Conservation (phyloP, 2,113 vertebrate species). For the Trinectes maculatus region DNA sequence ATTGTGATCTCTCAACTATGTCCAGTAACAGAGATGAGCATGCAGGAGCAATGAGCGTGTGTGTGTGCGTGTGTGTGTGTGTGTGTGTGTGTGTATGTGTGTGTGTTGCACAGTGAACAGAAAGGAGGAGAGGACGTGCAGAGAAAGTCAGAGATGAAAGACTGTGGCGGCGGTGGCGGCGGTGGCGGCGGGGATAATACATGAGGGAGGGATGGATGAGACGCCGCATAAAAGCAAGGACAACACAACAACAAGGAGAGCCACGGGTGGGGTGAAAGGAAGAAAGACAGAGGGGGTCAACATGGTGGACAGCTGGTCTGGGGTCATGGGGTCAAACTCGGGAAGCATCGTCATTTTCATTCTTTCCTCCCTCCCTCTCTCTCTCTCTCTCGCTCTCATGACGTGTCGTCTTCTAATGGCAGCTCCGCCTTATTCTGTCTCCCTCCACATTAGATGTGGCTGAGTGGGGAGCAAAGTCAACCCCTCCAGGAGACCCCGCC, state of each 20-base stretch:
- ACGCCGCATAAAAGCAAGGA: constrained; percentile 56
- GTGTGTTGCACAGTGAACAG: constrained; percentile 5
- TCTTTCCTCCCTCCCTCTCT: constrained; percentile 69
- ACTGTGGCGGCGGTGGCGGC: not conserved
- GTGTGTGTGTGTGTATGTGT: constrained; percentile 27
- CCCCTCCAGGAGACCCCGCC: constrained; percentile 57
- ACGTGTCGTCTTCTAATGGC: too few relatives aligned
- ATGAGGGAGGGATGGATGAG: constrained; percentile 30
- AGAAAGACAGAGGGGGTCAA: constrained; percentile 45
- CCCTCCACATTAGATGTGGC: constrained; percentile 58
- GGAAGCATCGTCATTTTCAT: constrained; percentile 68
- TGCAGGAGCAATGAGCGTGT: constrained; percentile 29
- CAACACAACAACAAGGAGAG: constrained; percentile 53
- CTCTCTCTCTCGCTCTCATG: constrained; percentile 40
- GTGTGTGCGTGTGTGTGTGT: constrained; percentile 19
- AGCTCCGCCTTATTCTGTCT: constrained; percentile 39
- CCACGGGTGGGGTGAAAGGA: constrained; percentile 34
- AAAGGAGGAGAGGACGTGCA: constrained; percentile 5
- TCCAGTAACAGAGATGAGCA: constrained; percentile 43
- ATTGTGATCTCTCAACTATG: constrained; percentile 41
- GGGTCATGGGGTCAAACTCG: constrained; percentile 64
- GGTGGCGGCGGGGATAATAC: constrained; percentile 13
- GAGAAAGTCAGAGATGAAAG: constrained; percentile 53
- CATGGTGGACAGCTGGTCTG: constrained; percentile 66
- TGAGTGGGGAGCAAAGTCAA: constrained; percentile 71